Evolutionary conservation across 1,140 invertebrate genomes (phyloP).

Genomic region (Brachionus paranguensis): DNA sequence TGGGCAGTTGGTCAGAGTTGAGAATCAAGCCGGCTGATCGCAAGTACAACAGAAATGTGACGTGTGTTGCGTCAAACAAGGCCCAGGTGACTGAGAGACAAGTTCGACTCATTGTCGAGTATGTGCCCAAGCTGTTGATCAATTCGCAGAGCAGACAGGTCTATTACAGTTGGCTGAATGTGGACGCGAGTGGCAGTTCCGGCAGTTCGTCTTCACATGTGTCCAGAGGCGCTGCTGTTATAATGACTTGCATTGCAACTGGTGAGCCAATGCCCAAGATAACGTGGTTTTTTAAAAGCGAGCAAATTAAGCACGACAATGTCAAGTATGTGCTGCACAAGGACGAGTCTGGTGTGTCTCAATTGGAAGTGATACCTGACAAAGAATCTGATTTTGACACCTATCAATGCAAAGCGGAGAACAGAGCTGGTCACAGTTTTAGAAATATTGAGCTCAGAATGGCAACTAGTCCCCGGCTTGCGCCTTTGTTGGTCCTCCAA

Average conservation of each 20-base stretch:
- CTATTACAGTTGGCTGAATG: conserved; percentile 24
- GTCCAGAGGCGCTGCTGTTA: neutral
- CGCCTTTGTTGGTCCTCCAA: neutral
- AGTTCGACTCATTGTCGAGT: neutral
- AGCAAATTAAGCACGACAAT: neutral
- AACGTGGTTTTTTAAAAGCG: conserved; percentile 17
- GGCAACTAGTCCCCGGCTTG: neutral
- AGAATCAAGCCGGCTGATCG: neutral
- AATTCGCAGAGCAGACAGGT: neutral
- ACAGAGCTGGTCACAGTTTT: neutral
- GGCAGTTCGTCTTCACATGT: neutral
- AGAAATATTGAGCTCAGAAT: neutral
- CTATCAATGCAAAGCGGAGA: conserved; percentile 30
- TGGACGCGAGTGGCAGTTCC: neutral
- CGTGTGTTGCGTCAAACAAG: conserved; percentile 24
- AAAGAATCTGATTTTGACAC: neutral
- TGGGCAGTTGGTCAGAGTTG: neutral
- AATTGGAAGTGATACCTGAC: conserved; percentile 4
- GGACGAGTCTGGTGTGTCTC: neutral
- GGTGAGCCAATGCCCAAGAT: conserved; percentile 10
- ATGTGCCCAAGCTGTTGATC: neutral
- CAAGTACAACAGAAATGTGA: neutral
- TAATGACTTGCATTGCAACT: conserved; percentile 3
- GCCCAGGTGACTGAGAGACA: neutral
- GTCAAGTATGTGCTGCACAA: neutral